Base-by-base conservation (phyloP, 2,797 vertebrate species). In the Macrochelys suwanniensis region DNA sequence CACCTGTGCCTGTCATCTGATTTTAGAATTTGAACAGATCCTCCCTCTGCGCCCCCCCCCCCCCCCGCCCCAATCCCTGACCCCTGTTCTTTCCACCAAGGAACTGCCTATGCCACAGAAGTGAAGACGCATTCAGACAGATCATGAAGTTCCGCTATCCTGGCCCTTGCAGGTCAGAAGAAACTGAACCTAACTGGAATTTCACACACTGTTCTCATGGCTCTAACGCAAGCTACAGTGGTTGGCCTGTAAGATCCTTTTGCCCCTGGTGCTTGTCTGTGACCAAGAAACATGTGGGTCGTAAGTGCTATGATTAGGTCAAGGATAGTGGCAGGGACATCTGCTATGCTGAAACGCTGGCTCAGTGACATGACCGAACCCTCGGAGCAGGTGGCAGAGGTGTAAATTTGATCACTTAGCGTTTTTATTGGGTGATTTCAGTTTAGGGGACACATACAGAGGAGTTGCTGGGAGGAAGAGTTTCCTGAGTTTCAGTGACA, bases 1-100 rank as follows among this genome's bases (percentile, higher is more conserved):
- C 97, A 98, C 97, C 97, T 98, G 97, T 97, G 97, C 96, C 96
- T 86, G 97, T 97, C 95, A 98, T 95, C 95, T 89, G 97, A 97
- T 97, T 97, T 97, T 89, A 94, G 92, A 89, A 89, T 93, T 96
- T 89, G 65, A 93, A 95, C 94, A 92, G 96, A 96, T 97, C 95
- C 95, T 96, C 93, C 95, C 68, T 37, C 65, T n/a, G 5, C n/a
- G n/a, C 16, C 4, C 17, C 19, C n/a, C 19, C 37, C 21, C 49
- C 12, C 49, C 49, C 2, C 42, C n/a, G n/a, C 26, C 28, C 28
- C 57, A 12, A 11, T 25, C 68, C n/a, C 68, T 25, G 80, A 37
- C 68, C n/a, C 94, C 96, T 93, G 89, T 87, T 93, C 88, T 92
- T 83, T 90, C 47, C 89, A 83, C 96, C 49, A 57, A 1, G 0